Evolutionary conservation across 2,113 vertebrate species (phyloP), one percentile per base, ranked within the genome.

Genomic region (Podarcis raffonei): DNA sequence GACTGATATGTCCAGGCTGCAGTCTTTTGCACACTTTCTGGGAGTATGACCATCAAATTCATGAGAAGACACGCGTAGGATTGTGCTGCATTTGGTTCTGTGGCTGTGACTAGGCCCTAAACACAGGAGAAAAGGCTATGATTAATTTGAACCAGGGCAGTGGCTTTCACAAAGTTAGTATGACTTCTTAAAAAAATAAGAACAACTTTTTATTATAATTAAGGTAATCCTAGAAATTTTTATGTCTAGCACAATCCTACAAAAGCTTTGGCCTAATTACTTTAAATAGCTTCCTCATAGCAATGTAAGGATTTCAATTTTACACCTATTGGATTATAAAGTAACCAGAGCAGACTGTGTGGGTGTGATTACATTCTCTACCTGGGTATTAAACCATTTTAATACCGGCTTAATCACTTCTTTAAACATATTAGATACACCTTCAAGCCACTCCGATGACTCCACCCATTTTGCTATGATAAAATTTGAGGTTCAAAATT

Each of bases 301-400:
- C 91, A 94, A 89, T 71, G 42, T 42, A 90, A 85, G 25, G 88
- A 95, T 94, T 95, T 94, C 35, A 91, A 91, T 94, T 94, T 95
- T 87, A 95, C 82, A 94, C 71, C 89, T 92, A 83, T 69, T 91
- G 92, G 78, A 93, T 96, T 96, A 96, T 90, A 95, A 95, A 94
- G 66, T 37, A 53, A 91, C 35, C 87, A 87, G 30, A 5, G 1
- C 77, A 74, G 7, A 68, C 84, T 96, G 86, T 84, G 1, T 86
- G 25, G 84, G 35, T 86, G 23, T 89, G 84, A 94, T 94, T 94
- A 94, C 86, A 90, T 65, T 89, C 42, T 92, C 39, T 92, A 92
- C 39, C 16, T 88, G 77, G 57, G 90, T 90, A 83, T 92, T 81
- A 81, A 89, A 90, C 69, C 0, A 83, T 81, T 94, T 93, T 94